Percentiles rank a stretch among this genome's conserved stretches.
Evolutionary conservation across 2,113 vertebrate genomes (phyloP).

Genomic region (Pantherophis guttatus): DNA sequence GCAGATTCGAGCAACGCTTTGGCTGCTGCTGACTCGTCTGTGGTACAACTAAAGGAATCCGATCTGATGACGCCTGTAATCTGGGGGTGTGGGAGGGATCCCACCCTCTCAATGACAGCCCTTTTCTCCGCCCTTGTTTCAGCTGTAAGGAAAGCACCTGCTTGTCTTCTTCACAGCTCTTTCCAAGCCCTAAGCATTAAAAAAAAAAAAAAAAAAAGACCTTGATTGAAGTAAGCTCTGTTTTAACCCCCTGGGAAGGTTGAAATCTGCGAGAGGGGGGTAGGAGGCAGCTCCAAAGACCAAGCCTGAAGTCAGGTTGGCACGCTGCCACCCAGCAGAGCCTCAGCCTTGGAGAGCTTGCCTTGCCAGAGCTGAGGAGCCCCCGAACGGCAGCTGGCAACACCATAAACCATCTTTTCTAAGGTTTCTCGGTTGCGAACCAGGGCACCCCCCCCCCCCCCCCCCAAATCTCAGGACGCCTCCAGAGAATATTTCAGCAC

Average conservation of each 20-base stretch:
- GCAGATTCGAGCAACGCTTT: not conserved
- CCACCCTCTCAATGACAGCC: not conserved
- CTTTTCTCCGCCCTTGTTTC: not conserved
- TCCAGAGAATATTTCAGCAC: not conserved
- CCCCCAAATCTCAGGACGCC: not conserved
- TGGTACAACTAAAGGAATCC: not conserved
- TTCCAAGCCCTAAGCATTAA: not conserved
- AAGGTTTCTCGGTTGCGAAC: not conserved
- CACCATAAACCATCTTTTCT: not conserved
- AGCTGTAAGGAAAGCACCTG: not conserved
- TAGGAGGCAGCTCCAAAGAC: not conserved
- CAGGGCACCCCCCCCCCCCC: rapidly evolving
- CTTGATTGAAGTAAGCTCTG: not conserved
- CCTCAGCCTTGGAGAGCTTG: not conserved
- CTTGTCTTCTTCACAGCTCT: not conserved
- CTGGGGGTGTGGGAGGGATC: not conserved
- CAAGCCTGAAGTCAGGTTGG: not conserved
- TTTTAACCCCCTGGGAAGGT: not conserved
- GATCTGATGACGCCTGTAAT: not conserved
- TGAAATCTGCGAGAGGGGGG: not conserved
- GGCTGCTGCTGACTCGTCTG: not conserved
- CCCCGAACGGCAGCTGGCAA: not conserved
- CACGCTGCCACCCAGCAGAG: not conserved
- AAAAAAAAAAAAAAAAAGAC: no score
- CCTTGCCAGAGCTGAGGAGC: not conserved